A percentile compares a stretch with the other conserved stretches of the same genome.
These are phyloP conservation scores for Druon quercuslanigerum DNA, from an alignment of 1,140 invertebrate species.

Conservation along the genomic window DNA sequence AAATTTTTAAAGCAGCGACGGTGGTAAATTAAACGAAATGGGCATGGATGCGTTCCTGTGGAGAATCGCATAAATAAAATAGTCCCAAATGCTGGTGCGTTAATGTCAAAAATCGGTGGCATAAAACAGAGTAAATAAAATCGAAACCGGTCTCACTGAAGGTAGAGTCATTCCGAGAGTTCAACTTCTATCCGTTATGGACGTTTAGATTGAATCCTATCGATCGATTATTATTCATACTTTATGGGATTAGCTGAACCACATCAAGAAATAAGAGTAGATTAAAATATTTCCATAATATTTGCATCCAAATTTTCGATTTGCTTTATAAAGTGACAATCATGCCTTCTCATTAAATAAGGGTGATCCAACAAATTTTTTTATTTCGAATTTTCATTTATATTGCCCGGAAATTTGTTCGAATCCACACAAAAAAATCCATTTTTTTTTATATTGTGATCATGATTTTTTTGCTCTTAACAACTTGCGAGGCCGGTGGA, in stretches of 20 bases:
- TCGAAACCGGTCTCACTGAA: constrained; percentile 20
- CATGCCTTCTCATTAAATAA: too few species aligned
- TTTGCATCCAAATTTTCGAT: constrained; percentile 14
- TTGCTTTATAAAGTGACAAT: not conserved
- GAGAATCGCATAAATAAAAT: constrained; percentile 29
- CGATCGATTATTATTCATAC: constrained; percentile 20
- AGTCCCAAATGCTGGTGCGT: constrained; percentile 22
- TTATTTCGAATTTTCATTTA: too few species aligned
- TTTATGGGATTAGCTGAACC: constrained; percentile 21
- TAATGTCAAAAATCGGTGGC: constrained; percentile 30
- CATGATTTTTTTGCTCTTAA: too few species aligned
- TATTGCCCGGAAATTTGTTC: too few species aligned
- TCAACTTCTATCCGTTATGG: constrained; percentile 8
- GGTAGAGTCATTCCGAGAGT: constrained; percentile 22
- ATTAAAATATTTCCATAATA: constrained; percentile 27
- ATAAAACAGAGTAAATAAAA: constrained; percentile 32
- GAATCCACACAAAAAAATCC: too few species aligned
- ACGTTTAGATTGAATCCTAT: constrained; percentile 26
- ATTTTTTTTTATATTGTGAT: too few species aligned
- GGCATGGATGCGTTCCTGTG: constrained; percentile 4
- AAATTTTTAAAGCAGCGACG: not conserved
- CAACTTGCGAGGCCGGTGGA: too few species aligned
- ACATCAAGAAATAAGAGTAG: constrained; percentile 7
- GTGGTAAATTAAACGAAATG: constrained; percentile 25
- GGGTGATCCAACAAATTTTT: too few species aligned